Conservation (phyloP, 2,797 vertebrate genomes). For the Tachyglossus aculeatus region DNA sequence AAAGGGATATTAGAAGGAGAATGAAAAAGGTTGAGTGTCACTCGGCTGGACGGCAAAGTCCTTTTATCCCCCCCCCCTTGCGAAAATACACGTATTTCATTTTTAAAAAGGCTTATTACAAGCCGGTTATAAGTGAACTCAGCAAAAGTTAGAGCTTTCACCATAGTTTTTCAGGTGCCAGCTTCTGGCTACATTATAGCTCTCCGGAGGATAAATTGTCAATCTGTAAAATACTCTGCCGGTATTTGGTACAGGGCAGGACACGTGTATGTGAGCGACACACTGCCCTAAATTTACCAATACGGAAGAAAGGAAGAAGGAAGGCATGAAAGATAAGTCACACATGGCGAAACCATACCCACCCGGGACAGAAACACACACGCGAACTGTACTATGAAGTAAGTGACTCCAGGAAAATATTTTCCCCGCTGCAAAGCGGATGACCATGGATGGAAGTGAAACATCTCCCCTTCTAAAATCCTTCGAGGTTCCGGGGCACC, state of each 20-base stretch:
- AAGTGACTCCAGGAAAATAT: slow-evolving; percentile 37
- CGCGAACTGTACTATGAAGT: neutral
- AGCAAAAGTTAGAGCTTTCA: neutral
- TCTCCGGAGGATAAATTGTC: rapidly evolving
- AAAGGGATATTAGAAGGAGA: too few species aligned
- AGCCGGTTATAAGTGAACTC: neutral
- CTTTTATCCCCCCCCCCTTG: too few species aligned
- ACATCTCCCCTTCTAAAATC: neutral
- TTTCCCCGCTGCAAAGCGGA: slow-evolving; percentile 11
- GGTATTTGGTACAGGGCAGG: neutral
- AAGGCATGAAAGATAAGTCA: neutral
- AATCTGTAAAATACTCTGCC: neutral
- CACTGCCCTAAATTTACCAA: neutral
- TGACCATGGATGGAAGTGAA: slow-evolving; percentile 15
- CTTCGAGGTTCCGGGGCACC: neutral
- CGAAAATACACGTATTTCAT: too few species aligned
- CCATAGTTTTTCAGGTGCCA: neutral
- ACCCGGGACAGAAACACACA: slow-evolving; percentile 5
- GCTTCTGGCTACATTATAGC: rapidly evolving
- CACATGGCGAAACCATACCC: slow-evolving; percentile 19
- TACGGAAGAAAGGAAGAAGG: neutral
- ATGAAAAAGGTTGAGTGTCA: neutral
- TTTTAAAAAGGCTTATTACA: neutral
- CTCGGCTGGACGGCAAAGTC: too few species aligned
- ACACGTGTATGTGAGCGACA: rapidly evolving